Percentiles rank a stretch among this genome's conserved stretches.
Conservation (phyloP, 1,140 invertebrate species). For the Linepithema humile region DNA sequence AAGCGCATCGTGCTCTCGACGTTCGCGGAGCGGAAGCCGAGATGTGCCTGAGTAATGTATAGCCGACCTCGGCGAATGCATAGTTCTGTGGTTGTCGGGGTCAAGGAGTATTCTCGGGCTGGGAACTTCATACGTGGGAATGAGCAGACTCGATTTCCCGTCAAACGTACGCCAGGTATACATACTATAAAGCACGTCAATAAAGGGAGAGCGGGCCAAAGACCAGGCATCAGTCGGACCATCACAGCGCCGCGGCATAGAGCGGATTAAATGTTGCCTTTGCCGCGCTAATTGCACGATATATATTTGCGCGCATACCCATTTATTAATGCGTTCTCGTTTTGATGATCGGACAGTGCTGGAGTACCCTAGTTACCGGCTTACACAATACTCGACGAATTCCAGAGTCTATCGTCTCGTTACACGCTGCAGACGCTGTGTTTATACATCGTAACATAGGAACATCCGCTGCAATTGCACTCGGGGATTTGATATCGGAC, state of each 20-base stretch:
- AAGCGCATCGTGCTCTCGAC: conserved; percentile 30
- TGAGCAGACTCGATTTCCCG: conserved; percentile 28
- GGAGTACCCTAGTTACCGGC: background rate
- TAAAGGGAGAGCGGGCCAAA: conserved; percentile 24
- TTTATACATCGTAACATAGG: background rate
- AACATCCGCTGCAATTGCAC: conserved; percentile 9
- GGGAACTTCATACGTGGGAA: conserved; percentile 38
- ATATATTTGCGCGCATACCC: conserved; percentile 4
- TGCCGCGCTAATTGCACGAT: conserved; percentile 2
- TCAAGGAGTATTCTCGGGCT: conserved; percentile 61
- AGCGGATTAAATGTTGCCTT: conserved; percentile 6
- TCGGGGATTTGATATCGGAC: conserved; percentile 43
- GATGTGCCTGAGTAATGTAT: conserved; percentile 46
- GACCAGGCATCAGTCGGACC: background rate
- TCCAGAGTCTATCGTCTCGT: background rate
- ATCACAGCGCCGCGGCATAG: background rate
- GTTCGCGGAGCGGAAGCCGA: conserved; percentile 43
- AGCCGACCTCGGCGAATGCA: conserved; percentile 58
- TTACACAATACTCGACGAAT: background rate
- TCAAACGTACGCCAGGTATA: background rate
- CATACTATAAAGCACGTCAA: background rate
- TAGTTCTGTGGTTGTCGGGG: conserved; percentile 51
- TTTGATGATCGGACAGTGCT: background rate
- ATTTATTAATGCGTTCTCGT: conserved; percentile 10
- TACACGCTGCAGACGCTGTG: background rate